Evolutionary conservation across 2,888 invertebrate species (phyloP), one percentile per base, ranked within the genome.

Genomic region (Petrolisthes cinctipes): DNA sequence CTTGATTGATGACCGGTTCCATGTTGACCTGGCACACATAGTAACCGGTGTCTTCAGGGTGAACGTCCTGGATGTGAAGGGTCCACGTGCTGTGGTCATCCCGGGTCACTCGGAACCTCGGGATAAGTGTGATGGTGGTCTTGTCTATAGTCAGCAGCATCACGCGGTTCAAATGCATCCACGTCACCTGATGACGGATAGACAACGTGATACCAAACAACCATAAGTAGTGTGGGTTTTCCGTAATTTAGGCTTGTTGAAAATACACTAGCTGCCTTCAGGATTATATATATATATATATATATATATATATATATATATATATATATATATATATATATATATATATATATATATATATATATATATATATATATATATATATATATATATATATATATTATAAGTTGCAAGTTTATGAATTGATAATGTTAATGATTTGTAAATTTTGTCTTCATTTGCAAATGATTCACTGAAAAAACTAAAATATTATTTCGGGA

Each of bases 1-100:
- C 97, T 94, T 97, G 97, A 93, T 97, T 97, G 92, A 97, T 97
- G 97, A 97, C 97, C 0, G 97, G 97, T 93, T 97, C 96, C 84
- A 97, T 97, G 93, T 97, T 97, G 91, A 95, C 95, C 94, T 97
- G 97, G 93, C 97, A 97, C 96, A 97, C 96, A 93, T 97, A 97
- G 94, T 96, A 97, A 71, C 97, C 97, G 71, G 97, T 94, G 93
- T 98, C 97, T 92, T 97, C 96, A 92, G 97, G 96, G 93, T 97
- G 97, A 83, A 97, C 97, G 92, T 96, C 96, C 92, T 95, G 97
- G 92, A 98, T 97, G 93, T 97, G 97, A 88, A 98, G 94, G 91
- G 97, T 93, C 97, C 97, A 97, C 83, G 97, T 97, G 94, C 97
- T 97, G 20, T 97, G 96, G 93, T 97, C 97, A 93, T 97, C 97